phyloP scores from a whole-genome alignment of 2,113 vertebrate genomes.

The Tetrao urogallus region DNA sequence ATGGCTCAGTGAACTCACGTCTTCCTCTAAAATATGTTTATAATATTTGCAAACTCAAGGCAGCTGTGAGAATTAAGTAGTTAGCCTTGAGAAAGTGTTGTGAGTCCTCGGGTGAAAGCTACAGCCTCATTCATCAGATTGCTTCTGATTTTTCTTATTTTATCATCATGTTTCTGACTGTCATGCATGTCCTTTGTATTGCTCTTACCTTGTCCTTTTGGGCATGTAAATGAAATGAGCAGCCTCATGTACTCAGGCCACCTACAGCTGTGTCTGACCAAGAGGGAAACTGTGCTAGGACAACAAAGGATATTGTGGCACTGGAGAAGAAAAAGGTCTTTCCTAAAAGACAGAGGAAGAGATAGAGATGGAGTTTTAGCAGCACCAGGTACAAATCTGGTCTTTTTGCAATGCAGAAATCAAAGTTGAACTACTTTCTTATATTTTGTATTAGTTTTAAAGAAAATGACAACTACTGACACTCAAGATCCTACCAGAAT shows the following conservation, averaged over 20 bases:
- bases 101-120: neutral
- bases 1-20: neutral
- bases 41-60: neutral
- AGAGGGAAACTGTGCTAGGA: neutral
- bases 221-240: neutral
- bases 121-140: neutral
- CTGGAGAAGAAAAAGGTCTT: neutral
- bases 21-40: neutral
- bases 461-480: neutral
- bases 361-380: neutral
- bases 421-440: neutral
- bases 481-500: neutral
- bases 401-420: neutral
- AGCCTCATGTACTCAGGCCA: neutral
- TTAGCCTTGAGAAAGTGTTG: neutral
- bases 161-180: neutral
- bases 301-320: neutral
- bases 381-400: neutral
- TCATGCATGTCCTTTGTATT: neutral
- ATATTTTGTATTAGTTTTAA: neutral
- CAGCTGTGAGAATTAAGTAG: neutral
- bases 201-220: neutral
- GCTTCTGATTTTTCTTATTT: neutral
- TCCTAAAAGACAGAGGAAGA: neutral
- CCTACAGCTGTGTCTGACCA: fast-evolving